These are phyloP conservation scores for Hoplias malabaricus DNA, from an alignment of 2,113 vertebrate genomes.

Conservation along the genomic window DNA sequence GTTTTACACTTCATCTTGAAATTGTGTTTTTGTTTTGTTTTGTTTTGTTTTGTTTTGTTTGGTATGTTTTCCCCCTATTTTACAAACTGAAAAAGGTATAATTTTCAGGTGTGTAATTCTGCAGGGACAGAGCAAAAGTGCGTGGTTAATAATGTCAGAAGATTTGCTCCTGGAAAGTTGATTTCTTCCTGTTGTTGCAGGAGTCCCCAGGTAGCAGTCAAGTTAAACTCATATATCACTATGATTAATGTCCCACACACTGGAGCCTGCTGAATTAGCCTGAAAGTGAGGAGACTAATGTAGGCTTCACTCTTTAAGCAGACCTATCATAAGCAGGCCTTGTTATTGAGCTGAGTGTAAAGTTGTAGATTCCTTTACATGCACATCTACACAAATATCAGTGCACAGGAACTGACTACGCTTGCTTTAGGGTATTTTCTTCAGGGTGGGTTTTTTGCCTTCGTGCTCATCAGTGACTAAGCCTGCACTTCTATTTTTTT, in stretches of 20 bases:
- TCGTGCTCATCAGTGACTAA: constrained; percentile 18
- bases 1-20: too few species aligned
- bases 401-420: neutral
- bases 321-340: constrained; percentile 13
- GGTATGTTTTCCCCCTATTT: too few species aligned
- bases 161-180: constrained; percentile 93
- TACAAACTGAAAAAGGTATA: neutral
- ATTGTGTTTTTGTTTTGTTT: too few species aligned
- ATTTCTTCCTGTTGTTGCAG: constrained; percentile 96
- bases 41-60: too few species aligned
- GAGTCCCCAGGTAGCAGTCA: constrained; percentile 90
- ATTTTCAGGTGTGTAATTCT: constrained; percentile 50
- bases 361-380: neutral
- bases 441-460: neutral
- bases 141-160: constrained; percentile 86
- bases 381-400: neutral
- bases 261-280: constrained; percentile 90
- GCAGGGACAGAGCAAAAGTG: constrained; percentile 67
- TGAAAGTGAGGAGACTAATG: constrained; percentile 74
- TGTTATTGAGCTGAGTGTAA: neutral
- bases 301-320: constrained; percentile 45
- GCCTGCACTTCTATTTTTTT: constrained; percentile 15
- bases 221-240: constrained; percentile 92
- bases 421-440: constrained; percentile 14
- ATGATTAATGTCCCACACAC: constrained; percentile 97